These are phyloP conservation scores for Pheosia tremula DNA, from an alignment of 2,888 invertebrate species.

Conservation along the genomic window DNA sequence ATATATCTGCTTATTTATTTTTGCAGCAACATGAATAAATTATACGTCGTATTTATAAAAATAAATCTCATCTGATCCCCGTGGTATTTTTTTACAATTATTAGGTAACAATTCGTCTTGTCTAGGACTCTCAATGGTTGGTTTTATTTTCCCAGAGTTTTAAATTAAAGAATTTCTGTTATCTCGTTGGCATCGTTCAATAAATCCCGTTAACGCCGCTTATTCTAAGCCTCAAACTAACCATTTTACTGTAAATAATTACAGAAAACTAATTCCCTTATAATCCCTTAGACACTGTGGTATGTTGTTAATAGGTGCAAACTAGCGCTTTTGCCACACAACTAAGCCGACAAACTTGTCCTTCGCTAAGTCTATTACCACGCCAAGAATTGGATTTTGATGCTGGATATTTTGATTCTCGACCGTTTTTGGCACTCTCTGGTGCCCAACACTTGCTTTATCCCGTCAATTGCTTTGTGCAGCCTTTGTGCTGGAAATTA, in stretches of 20 bases:
- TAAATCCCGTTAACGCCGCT: neutral
- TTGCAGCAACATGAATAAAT: neutral
- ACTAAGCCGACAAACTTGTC: slow-evolving; percentile 56
- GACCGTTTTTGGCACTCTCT: slow-evolving; percentile 44
- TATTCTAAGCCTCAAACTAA: slow-evolving; percentile 1
- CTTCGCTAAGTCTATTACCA: slow-evolving; percentile 68
- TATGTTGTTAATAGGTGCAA: slow-evolving; percentile 44
- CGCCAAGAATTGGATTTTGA: slow-evolving; percentile 64
- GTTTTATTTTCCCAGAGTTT: neutral
- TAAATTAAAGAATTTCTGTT: neutral
- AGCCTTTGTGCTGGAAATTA: slow-evolving; percentile 51
- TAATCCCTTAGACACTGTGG: slow-evolving; percentile 32
- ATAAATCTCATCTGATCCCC: neutral
- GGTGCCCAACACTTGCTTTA: slow-evolving; percentile 50
- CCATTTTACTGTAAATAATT: slow-evolving; percentile 6
- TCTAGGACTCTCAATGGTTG: neutral
- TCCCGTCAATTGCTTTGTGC: slow-evolving; percentile 62
- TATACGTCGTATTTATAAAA: neutral
- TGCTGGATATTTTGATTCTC: slow-evolving; percentile 62
- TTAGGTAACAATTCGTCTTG: neutral
- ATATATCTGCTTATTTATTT: neutral
- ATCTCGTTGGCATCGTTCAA: neutral
- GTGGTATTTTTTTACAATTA: neutral
- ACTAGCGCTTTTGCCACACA: slow-evolving; percentile 51
- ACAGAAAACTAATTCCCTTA: slow-evolving; percentile 37